Percentiles rank a stretch among this genome's conserved stretches.
phyloP scores from a whole-genome alignment of 2,888 invertebrate genomes.

The Sesamia inferens region DNA sequence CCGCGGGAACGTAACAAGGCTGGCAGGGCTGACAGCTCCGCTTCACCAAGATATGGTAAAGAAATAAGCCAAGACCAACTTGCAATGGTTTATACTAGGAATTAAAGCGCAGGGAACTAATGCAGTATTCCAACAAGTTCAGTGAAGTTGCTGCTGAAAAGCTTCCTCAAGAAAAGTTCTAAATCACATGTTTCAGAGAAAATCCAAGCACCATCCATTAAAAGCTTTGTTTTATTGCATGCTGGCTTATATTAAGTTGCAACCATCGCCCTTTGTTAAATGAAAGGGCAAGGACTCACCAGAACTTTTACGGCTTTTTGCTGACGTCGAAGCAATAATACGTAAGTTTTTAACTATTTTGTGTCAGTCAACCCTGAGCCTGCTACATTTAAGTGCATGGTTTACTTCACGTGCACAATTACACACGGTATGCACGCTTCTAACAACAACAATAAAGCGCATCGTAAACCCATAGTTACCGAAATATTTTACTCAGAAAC shows the following conservation, averaged over 20 bases:
- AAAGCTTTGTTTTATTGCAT: slow-evolving; percentile 14
- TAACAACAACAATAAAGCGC: slow-evolving; percentile 36
- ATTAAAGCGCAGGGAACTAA: not conserved
- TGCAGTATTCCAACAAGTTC: not conserved
- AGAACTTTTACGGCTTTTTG: slow-evolving; percentile 4
- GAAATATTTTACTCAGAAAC: slow-evolving; percentile 32
- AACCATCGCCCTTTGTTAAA: slow-evolving; percentile 4
- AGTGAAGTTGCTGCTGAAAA: not conserved
- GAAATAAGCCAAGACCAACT: not conserved
- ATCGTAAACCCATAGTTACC: slow-evolving; percentile 40
- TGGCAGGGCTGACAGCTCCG: slow-evolving; percentile 33
- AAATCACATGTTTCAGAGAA: not conserved
- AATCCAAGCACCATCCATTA: not conserved
- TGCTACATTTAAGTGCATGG: slow-evolving; percentile 39
- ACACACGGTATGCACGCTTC: slow-evolving; percentile 43
- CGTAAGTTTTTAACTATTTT: slow-evolving; percentile 1
- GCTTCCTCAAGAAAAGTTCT: not conserved
- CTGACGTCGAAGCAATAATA: slow-evolving; percentile 13
- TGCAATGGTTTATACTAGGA: not conserved
- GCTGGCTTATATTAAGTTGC: not conserved
- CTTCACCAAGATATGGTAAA: not conserved
- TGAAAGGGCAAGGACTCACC: not conserved
- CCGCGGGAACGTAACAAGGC: slow-evolving; percentile 59
- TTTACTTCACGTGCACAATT: slow-evolving; percentile 54
- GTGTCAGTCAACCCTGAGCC: slow-evolving; percentile 43